Conservation (phyloP, 2,797 vertebrate species). For the Crax fasciolata region DNA sequence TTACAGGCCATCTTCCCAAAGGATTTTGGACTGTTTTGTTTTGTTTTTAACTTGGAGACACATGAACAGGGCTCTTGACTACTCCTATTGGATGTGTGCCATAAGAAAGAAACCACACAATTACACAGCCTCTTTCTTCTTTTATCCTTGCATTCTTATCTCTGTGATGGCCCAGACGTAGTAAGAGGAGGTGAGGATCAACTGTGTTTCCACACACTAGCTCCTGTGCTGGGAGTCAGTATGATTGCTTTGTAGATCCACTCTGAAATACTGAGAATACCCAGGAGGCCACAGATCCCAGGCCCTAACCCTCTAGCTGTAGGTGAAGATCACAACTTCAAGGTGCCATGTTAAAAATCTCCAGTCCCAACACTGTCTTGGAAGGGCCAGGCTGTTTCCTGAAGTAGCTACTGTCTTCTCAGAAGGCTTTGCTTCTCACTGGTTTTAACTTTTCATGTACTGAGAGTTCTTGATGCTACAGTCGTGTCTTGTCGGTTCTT, state of each 20-base stretch:
- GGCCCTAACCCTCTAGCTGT: background rate
- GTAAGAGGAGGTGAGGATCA: rapidly evolving
- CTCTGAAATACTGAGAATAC: background rate
- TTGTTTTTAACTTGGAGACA: background rate
- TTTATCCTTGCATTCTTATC: background rate
- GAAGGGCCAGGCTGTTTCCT: background rate
- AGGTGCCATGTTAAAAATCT: background rate
- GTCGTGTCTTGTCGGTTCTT: background rate
- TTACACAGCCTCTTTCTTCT: background rate
- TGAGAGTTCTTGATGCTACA: background rate
- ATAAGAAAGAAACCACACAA: background rate
- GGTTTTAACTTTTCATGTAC: background rate
- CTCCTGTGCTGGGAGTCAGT: background rate
- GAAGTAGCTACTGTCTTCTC: background rate
- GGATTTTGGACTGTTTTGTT: background rate
- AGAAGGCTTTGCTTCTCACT: background rate
- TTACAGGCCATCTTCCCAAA: background rate
- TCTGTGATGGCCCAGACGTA: background rate
- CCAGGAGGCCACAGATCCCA: background rate
- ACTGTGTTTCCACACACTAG: background rate
- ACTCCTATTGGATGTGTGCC: background rate
- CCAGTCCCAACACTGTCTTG: rapidly evolving
- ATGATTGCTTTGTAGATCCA: background rate
- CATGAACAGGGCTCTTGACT: background rate
- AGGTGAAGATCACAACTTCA: background rate